Percentiles rank a stretch among this genome's conserved stretches.
These are phyloP conservation scores for Neodiprion virginianus DNA, from an alignment of 1,140 invertebrate species.

Conservation along the genomic window DNA sequence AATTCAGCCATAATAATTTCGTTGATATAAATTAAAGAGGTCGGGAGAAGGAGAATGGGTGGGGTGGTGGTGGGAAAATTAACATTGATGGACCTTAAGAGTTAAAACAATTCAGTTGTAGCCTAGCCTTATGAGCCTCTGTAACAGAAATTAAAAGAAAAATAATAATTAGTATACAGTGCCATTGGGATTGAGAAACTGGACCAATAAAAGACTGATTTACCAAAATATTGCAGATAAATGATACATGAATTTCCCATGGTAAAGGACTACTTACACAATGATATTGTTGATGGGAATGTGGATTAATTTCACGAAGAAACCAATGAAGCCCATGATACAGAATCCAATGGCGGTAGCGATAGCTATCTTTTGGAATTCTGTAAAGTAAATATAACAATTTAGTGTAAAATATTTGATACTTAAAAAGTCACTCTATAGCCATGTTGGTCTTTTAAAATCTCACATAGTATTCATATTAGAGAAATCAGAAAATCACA, in stretches of 20 bases:
- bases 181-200: too few species aligned
- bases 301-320: constrained; percentile 99
- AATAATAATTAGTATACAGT: background rate
- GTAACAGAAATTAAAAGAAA: constrained; percentile 27
- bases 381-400: constrained; percentile 67
- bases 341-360: constrained; percentile 99
- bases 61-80: constrained; percentile 13
- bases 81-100: constrained; percentile 35
- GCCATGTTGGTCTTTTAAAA: background rate
- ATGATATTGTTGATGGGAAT: constrained; percentile 99
- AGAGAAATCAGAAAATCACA: too few species aligned
- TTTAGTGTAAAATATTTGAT: constrained; percentile 21
- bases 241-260: too few species aligned
- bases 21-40: constrained; percentile 32
- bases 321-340: constrained; percentile 99
- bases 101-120: constrained; percentile 34
- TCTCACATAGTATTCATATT: too few species aligned
- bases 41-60: constrained; percentile 25
- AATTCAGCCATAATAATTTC: constrained; percentile 38
- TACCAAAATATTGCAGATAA: background rate
- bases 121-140: constrained; percentile 48
- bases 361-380: constrained; percentile 99
- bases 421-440: constrained; percentile 9
- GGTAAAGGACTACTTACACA: constrained; percentile 70
- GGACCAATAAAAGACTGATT: background rate